Conservation (phyloP, 2,888 invertebrate species). For the Iphiclides podalirius region DNA sequence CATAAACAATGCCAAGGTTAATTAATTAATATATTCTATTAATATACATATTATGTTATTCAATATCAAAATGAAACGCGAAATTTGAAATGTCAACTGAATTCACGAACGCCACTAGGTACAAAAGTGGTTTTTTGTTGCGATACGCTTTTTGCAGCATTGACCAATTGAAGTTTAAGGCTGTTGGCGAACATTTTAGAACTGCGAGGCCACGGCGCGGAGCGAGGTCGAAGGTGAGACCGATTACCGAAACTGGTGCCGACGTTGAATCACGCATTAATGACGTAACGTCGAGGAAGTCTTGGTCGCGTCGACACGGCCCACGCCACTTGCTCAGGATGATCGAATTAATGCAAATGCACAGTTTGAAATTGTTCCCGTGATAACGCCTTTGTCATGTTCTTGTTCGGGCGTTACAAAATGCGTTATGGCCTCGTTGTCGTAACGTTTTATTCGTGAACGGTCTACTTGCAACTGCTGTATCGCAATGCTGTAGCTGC, state of each 20-base stretch:
- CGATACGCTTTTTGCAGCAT: slow-evolving; percentile 29
- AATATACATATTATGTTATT: no score
- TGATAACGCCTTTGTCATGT: slow-evolving; percentile 3
- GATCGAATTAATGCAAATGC: slow-evolving; percentile 46
- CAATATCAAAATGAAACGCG: no score
- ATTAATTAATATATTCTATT: no score
- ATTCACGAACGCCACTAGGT: neutral
- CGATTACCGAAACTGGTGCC: slow-evolving; percentile 44
- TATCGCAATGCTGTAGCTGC: no score
- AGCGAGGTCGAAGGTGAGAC: slow-evolving; percentile 44
- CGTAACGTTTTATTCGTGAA: neutral
- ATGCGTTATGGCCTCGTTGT: no score
- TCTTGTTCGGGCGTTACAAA: no score
- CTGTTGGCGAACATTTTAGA: slow-evolving; percentile 39
- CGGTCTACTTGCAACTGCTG: no score
- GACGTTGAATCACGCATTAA: slow-evolving; percentile 61
- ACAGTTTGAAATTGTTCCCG: slow-evolving; percentile 38
- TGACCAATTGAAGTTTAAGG: slow-evolving; percentile 34
- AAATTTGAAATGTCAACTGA: neutral
- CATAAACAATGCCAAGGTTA: no score
- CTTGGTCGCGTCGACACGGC: slow-evolving; percentile 59
- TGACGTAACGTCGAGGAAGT: slow-evolving; percentile 73
- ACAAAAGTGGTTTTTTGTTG: neutral
- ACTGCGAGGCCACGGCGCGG: slow-evolving; percentile 45
- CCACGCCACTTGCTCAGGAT: slow-evolving; percentile 58